Percentiles rank a stretch among this genome's conserved stretches.
Conservation (phyloP, 2,113 vertebrate species). For the Eurystomus gularis region DNA sequence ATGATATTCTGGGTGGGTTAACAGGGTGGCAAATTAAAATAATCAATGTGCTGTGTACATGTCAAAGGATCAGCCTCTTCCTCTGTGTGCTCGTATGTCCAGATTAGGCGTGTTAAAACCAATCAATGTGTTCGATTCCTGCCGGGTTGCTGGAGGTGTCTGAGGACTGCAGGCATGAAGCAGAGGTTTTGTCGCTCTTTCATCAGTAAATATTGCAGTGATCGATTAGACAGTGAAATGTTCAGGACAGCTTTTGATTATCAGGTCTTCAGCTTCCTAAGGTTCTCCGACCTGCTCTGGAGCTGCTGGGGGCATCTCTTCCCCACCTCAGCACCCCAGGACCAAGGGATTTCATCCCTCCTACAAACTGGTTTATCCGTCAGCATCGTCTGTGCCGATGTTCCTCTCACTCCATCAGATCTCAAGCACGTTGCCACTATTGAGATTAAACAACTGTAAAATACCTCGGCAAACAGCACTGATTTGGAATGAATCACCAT, state of each 20-base stretch:
- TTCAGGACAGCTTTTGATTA: constrained; percentile 10
- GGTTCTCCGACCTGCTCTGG: not conserved
- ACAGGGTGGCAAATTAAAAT: not conserved
- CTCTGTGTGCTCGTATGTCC: not conserved
- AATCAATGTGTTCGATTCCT: not conserved
- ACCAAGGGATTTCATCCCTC: not conserved
- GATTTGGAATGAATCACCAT: constrained; percentile 37
- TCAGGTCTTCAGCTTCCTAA: not conserved
- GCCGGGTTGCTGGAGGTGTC: not conserved
- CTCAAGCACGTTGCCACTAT: not conserved
- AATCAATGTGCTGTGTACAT: not conserved
- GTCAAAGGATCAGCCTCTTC: not conserved
- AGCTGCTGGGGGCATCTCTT: not conserved
- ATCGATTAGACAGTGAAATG: constrained; percentile 32
- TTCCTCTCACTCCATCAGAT: not conserved
- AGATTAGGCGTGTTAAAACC: constrained; percentile 4
- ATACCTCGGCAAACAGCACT: not conserved
- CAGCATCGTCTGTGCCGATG: rapidly evolving
- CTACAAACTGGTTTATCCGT: not conserved
- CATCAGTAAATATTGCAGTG: constrained; percentile 23
- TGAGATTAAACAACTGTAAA: not conserved
- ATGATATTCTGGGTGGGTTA: not conserved
- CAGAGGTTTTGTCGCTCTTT: constrained; percentile 6
- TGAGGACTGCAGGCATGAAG: not conserved
- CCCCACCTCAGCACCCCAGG: not conserved